These are phyloP conservation scores for roundworm (Caenorhabditis elegans) DNA, from an alignment of 1,140 invertebrate genomes.

Conservation along the genomic window WBcel235 BX284606.5:10866001-10866500, in stretches of 20 bases:
- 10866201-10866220: constrained; percentile 60
- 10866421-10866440: not conserved
- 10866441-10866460: too few relatives aligned
- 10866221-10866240: constrained; percentile 64
- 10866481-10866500: too few relatives aligned
- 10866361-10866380: not conserved
- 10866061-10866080: constrained; percentile 55
- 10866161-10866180: constrained; percentile 7
- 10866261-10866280: constrained; percentile 22
- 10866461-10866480: too few relatives aligned
- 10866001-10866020: constrained; percentile 38
- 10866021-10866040: constrained; percentile 61
- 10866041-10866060: constrained; percentile 66
- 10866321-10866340: constrained; percentile 14
- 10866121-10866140: too few relatives aligned
- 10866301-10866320: not conserved
- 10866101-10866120: too few relatives aligned
- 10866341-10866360: not conserved
- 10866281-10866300: not conserved
- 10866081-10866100: constrained; percentile 45
- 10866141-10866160: constrained; percentile 29
- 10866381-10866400: constrained; percentile 8
- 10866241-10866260: constrained; percentile 68
- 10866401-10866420: not conserved
- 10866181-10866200: constrained; percentile 28